Percentiles rank a stretch among this genome's conserved stretches.
Conservation (phyloP, 2,113 vertebrate species). For the Dicrurus megarhynchus region DNA sequence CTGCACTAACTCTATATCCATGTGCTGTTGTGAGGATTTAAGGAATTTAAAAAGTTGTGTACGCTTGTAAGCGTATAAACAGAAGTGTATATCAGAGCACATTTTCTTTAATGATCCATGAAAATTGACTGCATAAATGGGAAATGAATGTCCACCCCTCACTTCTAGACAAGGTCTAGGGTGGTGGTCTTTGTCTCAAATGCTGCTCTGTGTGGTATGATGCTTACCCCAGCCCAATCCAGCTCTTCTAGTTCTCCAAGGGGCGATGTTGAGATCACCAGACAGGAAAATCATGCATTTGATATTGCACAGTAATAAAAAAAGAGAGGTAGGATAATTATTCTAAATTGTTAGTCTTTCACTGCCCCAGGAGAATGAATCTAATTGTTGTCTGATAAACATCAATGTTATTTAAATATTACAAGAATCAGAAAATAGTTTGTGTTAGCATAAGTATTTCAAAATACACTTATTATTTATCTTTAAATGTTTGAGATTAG, state of each 20-base stretch:
- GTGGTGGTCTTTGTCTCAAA: background rate
- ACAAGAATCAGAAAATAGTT: background rate
- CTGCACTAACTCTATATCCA: background rate
- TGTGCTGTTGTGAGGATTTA: background rate
- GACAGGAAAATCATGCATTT: background rate
- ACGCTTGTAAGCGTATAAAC: background rate
- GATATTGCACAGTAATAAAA: background rate
- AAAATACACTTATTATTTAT: background rate
- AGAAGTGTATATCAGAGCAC: background rate
- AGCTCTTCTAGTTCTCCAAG: background rate
- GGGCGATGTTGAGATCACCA: background rate
- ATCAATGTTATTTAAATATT: background rate
- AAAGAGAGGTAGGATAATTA: background rate
- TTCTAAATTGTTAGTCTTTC: slow-evolving; percentile 18
- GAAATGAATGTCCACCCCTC: background rate
- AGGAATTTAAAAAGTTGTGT: background rate
- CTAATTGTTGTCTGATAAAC: slow-evolving; percentile 5
- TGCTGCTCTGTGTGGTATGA: background rate
- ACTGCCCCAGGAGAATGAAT: background rate
- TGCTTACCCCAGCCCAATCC: background rate
- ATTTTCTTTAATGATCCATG: background rate
- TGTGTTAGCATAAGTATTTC: background rate
- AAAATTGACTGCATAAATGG: background rate
- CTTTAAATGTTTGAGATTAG: background rate
- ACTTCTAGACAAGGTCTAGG: background rate